Conservation (phyloP, 2,797 vertebrate genomes). For the Fratercula arctica region DNA sequence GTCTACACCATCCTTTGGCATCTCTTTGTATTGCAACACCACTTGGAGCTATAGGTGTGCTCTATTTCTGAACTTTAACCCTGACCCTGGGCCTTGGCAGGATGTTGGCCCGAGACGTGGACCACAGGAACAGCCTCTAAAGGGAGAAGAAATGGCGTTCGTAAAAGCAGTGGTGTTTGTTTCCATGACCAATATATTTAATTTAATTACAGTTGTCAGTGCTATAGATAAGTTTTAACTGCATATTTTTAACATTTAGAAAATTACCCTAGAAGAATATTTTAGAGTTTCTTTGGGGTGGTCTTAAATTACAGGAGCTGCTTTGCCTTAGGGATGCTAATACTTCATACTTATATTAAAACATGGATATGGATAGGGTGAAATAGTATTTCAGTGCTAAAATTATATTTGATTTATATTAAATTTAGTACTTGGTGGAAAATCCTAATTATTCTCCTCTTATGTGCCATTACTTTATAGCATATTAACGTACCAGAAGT, state of each 20-base stretch:
- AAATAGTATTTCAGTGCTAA: conserved; percentile 6
- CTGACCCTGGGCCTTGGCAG: not conserved
- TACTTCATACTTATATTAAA: conserved; percentile 8
- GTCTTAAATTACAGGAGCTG: not conserved
- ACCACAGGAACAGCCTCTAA: not conserved
- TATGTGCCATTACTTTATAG: not conserved
- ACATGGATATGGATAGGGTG: not conserved
- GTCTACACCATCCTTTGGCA: not conserved
- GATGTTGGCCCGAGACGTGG: not conserved
- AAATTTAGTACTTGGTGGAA: not conserved
- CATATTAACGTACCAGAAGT: not conserved
- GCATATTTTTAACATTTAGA: not conserved
- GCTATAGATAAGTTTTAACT: not conserved
- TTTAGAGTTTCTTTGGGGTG: not conserved
- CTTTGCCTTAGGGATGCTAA: conserved; percentile 5
- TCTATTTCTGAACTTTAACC: not conserved
- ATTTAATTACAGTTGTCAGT: not conserved
- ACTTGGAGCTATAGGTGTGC: not conserved
- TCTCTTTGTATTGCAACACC: not conserved
- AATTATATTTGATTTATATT: not conserved
- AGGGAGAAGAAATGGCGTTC: not conserved
- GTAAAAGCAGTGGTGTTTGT: not conserved
- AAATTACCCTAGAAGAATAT: not conserved
- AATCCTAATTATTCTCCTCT: conserved; percentile 21
- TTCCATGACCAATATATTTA: not conserved